phyloP scores from a whole-genome alignment of 2,113 vertebrate genomes.

The Chloebia gouldiae region DNA sequence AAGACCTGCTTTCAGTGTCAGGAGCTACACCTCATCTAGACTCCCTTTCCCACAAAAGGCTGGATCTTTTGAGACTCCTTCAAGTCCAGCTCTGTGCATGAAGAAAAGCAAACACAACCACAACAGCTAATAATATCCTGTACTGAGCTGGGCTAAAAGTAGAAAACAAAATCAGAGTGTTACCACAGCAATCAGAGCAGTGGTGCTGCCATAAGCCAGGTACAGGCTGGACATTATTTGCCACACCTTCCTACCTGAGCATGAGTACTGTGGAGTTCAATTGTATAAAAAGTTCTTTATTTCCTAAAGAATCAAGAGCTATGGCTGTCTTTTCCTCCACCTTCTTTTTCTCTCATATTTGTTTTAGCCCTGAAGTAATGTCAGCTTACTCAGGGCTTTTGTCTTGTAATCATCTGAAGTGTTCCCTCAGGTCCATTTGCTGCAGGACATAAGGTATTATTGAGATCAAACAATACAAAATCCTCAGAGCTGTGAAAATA shows the following conservation, averaged over 20 bases:
- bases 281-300: not conserved
- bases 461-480: conserved; percentile 7
- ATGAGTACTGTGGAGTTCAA: not conserved
- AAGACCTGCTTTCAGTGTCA: not conserved
- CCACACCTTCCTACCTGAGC: not conserved
- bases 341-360: not conserved
- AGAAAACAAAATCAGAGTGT: not conserved
- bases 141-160: not conserved
- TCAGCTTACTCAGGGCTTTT: not conserved
- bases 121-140: not conserved
- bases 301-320: not conserved
- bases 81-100: rapidly evolving
- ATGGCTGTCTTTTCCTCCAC: not conserved
- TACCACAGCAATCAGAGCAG: not conserved
- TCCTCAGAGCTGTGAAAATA: conserved; percentile 31
- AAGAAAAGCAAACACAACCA: not conserved
- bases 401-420: not conserved
- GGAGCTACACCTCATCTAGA: not conserved
- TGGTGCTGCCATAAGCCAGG: not conserved
- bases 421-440: not conserved
- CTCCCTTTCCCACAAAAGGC: not conserved
- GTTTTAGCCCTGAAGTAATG: not conserved
- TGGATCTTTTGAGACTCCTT: not conserved
- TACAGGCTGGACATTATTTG: not conserved
- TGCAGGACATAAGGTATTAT: not conserved